Conservation (phyloP, 2,113 vertebrate genomes). For the Gnathonemus longibarbis region DNA sequence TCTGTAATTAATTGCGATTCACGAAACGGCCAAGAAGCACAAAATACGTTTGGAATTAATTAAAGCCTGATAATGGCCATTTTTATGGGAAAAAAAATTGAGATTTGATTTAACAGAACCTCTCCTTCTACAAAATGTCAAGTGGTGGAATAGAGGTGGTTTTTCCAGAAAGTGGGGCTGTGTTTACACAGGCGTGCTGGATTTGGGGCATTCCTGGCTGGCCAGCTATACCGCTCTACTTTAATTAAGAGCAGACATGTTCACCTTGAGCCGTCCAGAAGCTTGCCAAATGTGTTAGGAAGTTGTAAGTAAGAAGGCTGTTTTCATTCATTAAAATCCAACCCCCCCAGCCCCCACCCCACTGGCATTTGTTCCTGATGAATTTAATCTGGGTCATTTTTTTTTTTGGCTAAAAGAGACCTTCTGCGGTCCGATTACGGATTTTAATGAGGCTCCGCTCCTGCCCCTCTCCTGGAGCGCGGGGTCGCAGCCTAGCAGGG, state of each 20-base stretch:
- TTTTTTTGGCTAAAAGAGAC: background rate
- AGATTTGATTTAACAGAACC: background rate
- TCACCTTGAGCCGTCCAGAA: background rate
- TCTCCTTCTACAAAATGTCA: background rate
- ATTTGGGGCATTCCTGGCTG: background rate
- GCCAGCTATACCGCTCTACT: background rate
- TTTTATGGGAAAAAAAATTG: background rate
- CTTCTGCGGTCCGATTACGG: background rate
- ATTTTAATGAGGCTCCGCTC: constrained; percentile 8
- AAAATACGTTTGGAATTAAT: background rate
- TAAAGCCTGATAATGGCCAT: background rate
- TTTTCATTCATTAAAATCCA: constrained; percentile 9
- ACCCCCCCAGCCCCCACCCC: background rate
- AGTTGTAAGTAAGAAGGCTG: background rate
- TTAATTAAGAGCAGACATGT: constrained; percentile 2
- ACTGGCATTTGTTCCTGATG: background rate
- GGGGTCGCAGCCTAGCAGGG: background rate
- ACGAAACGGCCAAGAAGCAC: background rate
- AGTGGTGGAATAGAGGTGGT: background rate
- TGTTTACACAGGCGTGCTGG: background rate
- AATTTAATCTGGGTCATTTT: constrained; percentile 1
- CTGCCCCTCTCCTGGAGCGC: background rate
- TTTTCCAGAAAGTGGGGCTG: background rate
- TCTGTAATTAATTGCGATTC: background rate
- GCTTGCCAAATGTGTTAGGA: background rate